Evolutionary conservation across 1,140 invertebrate species (phyloP).

Genomic region (Dendrolimus punctatus): DNA sequence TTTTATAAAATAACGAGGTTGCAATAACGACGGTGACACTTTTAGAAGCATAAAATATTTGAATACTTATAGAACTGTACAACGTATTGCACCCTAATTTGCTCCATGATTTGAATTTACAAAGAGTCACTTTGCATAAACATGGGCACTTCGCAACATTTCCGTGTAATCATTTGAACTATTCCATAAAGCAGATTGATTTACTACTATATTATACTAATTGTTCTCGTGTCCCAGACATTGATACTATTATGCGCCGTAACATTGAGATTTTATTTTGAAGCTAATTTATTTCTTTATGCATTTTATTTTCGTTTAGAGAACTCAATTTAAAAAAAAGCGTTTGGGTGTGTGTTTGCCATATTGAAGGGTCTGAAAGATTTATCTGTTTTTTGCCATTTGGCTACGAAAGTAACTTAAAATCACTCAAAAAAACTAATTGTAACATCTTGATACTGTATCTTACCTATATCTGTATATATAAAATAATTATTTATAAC

Average conservation of each 20-base stretch:
- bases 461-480: too few relatives aligned
- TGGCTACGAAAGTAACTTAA: too few relatives aligned
- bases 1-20: too few relatives aligned
- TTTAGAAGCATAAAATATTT: too few relatives aligned
- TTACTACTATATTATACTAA: slow-evolving; percentile 56
- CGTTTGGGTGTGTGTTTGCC: too few relatives aligned
- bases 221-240: slow-evolving; percentile 23
- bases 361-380: too few relatives aligned
- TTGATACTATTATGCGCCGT: slow-evolving; percentile 30
- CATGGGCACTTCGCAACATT: slow-evolving; percentile 37
- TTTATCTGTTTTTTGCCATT: too few relatives aligned
- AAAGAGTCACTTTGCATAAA: slow-evolving; percentile 50
- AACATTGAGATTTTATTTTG: slow-evolving; percentile 41
- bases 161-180: slow-evolving; percentile 23
- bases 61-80: not conserved
- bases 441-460: too few relatives aligned
- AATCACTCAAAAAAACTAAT: too few relatives aligned
- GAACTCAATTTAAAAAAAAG: too few relatives aligned
- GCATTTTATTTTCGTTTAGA: slow-evolving; percentile 2
- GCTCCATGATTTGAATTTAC: slow-evolving; percentile 27
- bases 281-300: slow-evolving; percentile 5
- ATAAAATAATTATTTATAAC: too few relatives aligned
- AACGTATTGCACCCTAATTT: slow-evolving; percentile 16
- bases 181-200: slow-evolving; percentile 34
- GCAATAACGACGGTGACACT: too few relatives aligned